Base-by-base conservation (phyloP, 2,888 invertebrate species). In the Salticus scenicus region DNA sequence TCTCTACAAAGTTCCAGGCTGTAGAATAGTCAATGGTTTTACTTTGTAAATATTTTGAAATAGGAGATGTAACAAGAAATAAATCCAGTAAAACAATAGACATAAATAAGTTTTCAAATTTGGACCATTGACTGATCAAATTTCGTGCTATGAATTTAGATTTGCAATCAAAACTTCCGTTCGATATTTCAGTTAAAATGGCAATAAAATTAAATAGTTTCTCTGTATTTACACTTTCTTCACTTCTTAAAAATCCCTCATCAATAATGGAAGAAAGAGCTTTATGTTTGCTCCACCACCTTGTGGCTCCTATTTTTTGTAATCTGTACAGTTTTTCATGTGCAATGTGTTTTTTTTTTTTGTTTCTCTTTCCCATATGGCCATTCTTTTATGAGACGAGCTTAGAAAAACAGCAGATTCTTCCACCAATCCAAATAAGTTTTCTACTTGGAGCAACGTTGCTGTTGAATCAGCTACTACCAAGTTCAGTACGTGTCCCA, bases 201-300 rank as follows among this genome's bases (percentile, higher is more conserved):
- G n/a, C n/a, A n/a, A n/a, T n/a, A n/a, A n/a, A n/a, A n/a, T n/a
- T n/a, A n/a, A n/a, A n/a, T n/a, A n/a, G n/a, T n/a, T n/a, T n/a
- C n/a, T n/a, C n/a, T n/a, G n/a, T n/a, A n/a, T n/a, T n/a, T n/a
- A n/a, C n/a, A n/a, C n/a, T n/a, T n/a, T n/a, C n/a, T n/a, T 63
- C 20, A 20, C 63, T 63, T 8, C 20, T 63, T 0, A 63, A 27
- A 63, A 63, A 63, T 20, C 28, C 63, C 27, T 63, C 63, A 63
- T 63, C 63, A 24, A 63, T 12, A 63, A 63, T 63, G 2, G 63
- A 63, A n/a, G n/a, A 66, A 30, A 31, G n/a, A 27, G 20, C 24
- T 66, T 66, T n/a, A n/a, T 66, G 66, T 30, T 66, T 66, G n/a
- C 66, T 66, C 66, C 28, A 31, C 66, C 66, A 66, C 31, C 66